phyloP scores from a whole-genome alignment of 2,113 vertebrate species.

The Uropsilus gracilis region DNA sequence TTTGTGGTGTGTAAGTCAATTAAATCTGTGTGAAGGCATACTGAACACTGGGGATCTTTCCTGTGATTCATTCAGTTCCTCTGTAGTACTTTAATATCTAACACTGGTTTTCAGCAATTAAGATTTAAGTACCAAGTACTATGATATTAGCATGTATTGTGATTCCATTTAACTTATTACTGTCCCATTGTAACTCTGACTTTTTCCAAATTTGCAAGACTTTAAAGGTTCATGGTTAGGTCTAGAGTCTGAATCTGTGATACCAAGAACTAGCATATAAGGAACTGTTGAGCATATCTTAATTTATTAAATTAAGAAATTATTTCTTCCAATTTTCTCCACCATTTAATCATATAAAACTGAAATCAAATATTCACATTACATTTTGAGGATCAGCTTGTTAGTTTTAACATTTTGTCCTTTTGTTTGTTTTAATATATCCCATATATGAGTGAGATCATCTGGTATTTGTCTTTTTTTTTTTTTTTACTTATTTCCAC shows the following conservation, averaged over 20 bases:
- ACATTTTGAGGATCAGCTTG: not conserved
- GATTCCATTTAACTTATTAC: conserved; percentile 79
- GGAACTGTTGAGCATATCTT: not conserved
- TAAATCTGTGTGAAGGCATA: conserved; percentile 77
- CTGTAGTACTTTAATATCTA: conserved; percentile 81
- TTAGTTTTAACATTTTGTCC: no score
- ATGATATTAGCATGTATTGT: conserved; percentile 76
- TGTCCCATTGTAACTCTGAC: conserved; percentile 62
- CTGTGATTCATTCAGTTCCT: conserved; percentile 81
- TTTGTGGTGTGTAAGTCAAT: conserved; percentile 83
- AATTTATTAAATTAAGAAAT: not conserved
- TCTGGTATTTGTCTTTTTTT: no score
- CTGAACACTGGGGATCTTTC: conserved; percentile 76
- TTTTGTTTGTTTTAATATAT: no score
- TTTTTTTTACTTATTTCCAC: no score
- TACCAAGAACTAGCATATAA: not conserved
- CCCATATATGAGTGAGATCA: no score
- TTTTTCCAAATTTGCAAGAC: not conserved
- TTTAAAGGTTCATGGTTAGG: conserved; percentile 43
- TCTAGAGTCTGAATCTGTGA: not conserved
- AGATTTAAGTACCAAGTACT: conserved; percentile 84
- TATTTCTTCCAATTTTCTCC: not conserved
- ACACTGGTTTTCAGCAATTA: conserved; percentile 84
- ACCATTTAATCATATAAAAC: not conserved
- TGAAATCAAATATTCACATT: not conserved